Base-by-base conservation (phyloP, 2,888 invertebrate genomes). In the Drosophila recens region DNA sequence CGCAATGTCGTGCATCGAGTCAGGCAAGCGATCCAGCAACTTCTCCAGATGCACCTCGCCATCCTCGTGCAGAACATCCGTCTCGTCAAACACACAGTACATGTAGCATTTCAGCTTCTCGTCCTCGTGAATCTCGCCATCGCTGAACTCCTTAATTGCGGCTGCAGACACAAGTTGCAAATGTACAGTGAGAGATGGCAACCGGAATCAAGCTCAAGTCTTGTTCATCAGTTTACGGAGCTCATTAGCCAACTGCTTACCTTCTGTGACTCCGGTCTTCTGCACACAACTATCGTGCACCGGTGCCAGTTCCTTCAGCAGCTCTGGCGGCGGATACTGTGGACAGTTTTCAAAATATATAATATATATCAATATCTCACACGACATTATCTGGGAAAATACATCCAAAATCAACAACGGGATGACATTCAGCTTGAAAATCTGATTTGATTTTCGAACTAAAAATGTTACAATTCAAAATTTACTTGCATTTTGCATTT, bases 141-240 rank as follows among this genome's bases (percentile, higher is more conserved):
- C 93, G 73, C 92, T 93, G 66, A 93, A 93, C 75, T 93, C 91
- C 81, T 92, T 93, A 71, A 93, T 93, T 67, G 92, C 90, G 65
- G 80, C 93, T 92, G 71, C n/a, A 40, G 43, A 66, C 67, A 72
- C 66, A 62, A 67, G 59, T 62, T 48, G 48, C 43, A 57, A 54
- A 46, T 15, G 23, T 42, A 52, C 53, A 69, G 34, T 59, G 70
- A 70, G 68, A 72, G 67, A 54, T 76, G 71, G 27, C 58, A 68
- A 33, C 38, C 57, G 15, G 23, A 57, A 58, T 46, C 65, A 64
- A 42, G 49, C 51, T 20, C 13, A 56, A 40, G 30, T 43, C 56
- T 38, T 23, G 13, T 48, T 57, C 36, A 13, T 6, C 57, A 36
- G 45, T 23, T 46, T 57, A 45, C 48, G 27, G 20, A n/a, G 33